phyloP scores from a whole-genome alignment of 2,113 vertebrate genomes.

The Gasterosteus aculeatus region DNA sequence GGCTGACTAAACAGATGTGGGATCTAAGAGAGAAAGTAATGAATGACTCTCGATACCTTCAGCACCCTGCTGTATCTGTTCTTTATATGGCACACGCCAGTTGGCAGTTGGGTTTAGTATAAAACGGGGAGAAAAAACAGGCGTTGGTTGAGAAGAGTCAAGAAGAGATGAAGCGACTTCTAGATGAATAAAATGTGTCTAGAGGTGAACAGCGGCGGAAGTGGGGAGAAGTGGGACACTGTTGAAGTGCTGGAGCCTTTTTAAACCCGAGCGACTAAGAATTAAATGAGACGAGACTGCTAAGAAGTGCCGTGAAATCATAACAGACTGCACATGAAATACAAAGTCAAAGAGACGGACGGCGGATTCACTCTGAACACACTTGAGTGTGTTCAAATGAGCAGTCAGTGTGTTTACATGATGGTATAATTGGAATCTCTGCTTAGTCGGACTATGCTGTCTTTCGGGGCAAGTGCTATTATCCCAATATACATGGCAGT shows the following conservation, averaged over 20 bases:
- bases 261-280: conserved; percentile 2
- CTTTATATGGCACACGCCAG: conserved; percentile 1
- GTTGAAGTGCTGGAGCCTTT: neutral
- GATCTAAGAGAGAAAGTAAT: conserved; percentile 8
- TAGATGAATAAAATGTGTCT: neutral
- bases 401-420: too few species aligned
- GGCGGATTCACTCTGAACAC: neutral
- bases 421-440: too few species aligned
- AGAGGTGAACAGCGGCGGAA: neutral
- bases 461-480: too few species aligned
- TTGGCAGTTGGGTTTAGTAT: neutral
- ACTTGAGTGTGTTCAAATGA: conserved; percentile 7
- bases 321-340: conserved; percentile 25
- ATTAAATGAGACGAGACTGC: neutral
- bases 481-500: too few species aligned
- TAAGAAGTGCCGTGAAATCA: neutral
- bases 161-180: neutral
- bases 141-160: neutral
- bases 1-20: conserved; percentile 30
- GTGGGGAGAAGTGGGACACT: conserved; percentile 6
- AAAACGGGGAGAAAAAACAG: neutral
- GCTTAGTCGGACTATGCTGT: too few species aligned
- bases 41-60: conserved; percentile 11
- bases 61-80: conserved; percentile 12
- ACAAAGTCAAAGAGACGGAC: conserved; percentile 13